Evolutionary conservation across 2,113 vertebrate genomes (phyloP).

Genomic region (Craseonycteris thonglongyai): DNA sequence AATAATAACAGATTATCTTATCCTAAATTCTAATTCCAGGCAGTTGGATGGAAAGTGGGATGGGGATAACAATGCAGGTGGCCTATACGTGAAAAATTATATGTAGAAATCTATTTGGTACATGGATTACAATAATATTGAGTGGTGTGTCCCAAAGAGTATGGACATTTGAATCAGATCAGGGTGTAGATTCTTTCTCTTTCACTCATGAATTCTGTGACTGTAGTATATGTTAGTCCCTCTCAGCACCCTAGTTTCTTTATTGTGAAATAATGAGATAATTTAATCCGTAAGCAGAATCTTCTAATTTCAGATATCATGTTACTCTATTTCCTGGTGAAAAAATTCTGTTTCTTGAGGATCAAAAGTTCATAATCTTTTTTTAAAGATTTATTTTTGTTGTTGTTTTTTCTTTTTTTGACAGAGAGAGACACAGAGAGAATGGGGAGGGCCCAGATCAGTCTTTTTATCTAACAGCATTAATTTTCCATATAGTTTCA

Average conservation of each 20-base stretch:
- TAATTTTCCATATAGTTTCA: no score
- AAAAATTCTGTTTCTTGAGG: neutral
- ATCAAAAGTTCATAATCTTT: neutral
- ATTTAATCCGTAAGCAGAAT: neutral
- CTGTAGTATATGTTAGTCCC: neutral
- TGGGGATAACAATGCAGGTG: neutral
- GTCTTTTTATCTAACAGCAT: no score
- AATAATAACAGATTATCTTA: neutral
- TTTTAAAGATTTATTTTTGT: no score
- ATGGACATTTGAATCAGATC: neutral
- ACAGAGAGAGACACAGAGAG: no score
- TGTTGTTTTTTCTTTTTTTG: no score
- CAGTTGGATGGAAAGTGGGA: neutral
- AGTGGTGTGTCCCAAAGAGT: neutral
- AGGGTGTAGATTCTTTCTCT: neutral
- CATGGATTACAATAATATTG: neutral
- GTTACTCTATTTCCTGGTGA: neutral
- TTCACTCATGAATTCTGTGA: neutral
- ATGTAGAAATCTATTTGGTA: neutral
- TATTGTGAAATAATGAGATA: neutral
- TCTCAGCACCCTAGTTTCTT: neutral
- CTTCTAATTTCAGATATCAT: slow-evolving; percentile 7
- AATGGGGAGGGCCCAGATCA: no score
- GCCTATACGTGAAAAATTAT: neutral
- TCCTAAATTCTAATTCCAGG: neutral